phyloP scores from a whole-genome alignment of 2,888 invertebrate genomes.

The Agriotes lineatus region DNA sequence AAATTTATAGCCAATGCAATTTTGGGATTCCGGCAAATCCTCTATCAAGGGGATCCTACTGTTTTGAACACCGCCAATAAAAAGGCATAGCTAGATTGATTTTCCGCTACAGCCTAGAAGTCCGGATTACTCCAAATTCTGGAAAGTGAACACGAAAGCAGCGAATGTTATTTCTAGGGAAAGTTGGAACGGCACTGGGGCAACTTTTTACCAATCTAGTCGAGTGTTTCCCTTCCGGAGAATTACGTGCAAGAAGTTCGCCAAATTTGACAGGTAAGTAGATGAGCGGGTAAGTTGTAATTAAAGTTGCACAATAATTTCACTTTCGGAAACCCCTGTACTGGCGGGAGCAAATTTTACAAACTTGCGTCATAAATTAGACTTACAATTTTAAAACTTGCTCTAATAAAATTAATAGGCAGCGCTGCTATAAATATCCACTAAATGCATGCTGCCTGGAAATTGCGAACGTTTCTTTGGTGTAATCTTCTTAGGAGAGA shows the following conservation, averaged over 20 bases:
- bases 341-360: no score
- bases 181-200: neutral
- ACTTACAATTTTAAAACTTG: neutral
- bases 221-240: no score
- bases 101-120: constrained; percentile 1
- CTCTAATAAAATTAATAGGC: neutral
- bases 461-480: constrained; percentile 3
- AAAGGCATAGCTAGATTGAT: constrained; percentile 3
- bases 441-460: constrained; percentile 2
- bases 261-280: neutral
- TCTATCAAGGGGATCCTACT: neutral
- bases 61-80: neutral
- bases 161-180: neutral
- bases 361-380: no score
- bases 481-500: constrained; percentile 8
- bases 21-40: neutral
- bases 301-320: no score
- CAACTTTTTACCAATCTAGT: no score
- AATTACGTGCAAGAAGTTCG: neutral
- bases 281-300: no score
- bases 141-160: neutral
- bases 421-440: neutral
- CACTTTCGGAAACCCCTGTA: no score
- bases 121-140: neutral
- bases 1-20: neutral